Base-by-base conservation (phyloP, 2,797 vertebrate genomes). In the Coranthus polyacanthus region DNA sequence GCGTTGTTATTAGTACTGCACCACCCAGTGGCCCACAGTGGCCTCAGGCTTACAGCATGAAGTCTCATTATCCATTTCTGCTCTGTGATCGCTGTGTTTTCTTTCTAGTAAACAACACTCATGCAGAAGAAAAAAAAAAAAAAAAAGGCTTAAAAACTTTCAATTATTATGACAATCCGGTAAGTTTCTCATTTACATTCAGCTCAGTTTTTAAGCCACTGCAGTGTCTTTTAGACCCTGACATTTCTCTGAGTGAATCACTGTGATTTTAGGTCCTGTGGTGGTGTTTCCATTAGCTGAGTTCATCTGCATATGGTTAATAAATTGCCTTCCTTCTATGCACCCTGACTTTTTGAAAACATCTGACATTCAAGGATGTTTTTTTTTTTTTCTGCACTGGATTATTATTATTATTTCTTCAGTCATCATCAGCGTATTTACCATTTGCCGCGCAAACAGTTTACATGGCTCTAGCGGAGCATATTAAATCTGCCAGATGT, bases 1-100 rank as follows among this genome's bases (percentile, higher is more conserved):
- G 65, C 55, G 37, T 52, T 62, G 59, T 73, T 85, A 62, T 75
- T 67, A 73, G 68, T 55, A 52, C 51, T 74, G 68, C 78, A 83
- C 80, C 83, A 76, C 78, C 75, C 74, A 74, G 80, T 80, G 82
- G 72, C 65, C 75, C 68, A 64, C 54, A 68, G 56, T 54, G 47
- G 73, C 82, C 75, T 64, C 51, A 6, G 72, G 69, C 73, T 57
- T 70, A 52, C 41, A 68, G 55, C 68, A 47, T 70, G 83, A 46
- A 57, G 59, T 24, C 58, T 70, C 12, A 29, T 82, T 71, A 77
- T 60, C 67, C 65, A 17, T 66, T 60, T 68, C 44, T 54, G 32
- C 54, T 74, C 54, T 63, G 59, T 75, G 72, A 71, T 68, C 50
- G 42, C 32, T 36, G 42, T 44, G 41, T 63, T 83, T 39, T 43